Evolutionary conservation across 2,113 vertebrate genomes (phyloP).

Genomic region (Sisor rabdophorus): DNA sequence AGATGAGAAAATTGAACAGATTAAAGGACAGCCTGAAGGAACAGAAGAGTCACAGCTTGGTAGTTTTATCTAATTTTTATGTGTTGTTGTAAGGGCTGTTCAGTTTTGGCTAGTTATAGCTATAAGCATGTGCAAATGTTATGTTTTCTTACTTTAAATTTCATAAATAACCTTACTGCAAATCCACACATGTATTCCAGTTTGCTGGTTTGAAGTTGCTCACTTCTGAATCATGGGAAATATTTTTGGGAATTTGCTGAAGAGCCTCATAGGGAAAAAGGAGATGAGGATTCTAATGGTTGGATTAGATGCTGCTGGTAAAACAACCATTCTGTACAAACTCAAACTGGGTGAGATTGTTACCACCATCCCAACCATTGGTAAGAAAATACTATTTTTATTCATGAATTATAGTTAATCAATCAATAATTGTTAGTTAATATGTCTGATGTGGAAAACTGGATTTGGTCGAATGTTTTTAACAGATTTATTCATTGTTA

Average conservation of each 20-base stretch:
- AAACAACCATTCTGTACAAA: conserved; percentile 90
- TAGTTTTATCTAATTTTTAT: conserved; percentile 38
- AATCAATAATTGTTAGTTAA: no score
- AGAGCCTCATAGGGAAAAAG: conserved; percentile 91
- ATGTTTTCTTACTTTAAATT: background rate
- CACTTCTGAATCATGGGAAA: conserved; percentile 79
- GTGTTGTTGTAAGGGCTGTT: background rate
- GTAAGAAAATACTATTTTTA: conserved; percentile 54
- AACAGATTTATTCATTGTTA: background rate
- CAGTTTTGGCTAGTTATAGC: background rate
- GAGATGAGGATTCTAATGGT: conserved; percentile 93
- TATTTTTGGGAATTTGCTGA: conserved; percentile 89
- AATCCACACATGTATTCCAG: conserved; percentile 37
- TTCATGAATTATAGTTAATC: no score
- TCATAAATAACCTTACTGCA: background rate
- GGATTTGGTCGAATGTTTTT: background rate
- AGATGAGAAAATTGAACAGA: conserved; percentile 60
- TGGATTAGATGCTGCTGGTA: conserved; percentile 86
- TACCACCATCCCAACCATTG: conserved; percentile 90
- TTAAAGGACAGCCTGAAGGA: conserved; percentile 63
- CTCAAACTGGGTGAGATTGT: conserved; percentile 89
- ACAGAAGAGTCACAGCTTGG: conserved; percentile 52
- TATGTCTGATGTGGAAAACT: background rate
- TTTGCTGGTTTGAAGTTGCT: conserved; percentile 29
- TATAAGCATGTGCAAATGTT: conserved; percentile 18